Base-by-base conservation (phyloP, 2,797 vertebrate genomes). In the Scleropages formosus region DNA sequence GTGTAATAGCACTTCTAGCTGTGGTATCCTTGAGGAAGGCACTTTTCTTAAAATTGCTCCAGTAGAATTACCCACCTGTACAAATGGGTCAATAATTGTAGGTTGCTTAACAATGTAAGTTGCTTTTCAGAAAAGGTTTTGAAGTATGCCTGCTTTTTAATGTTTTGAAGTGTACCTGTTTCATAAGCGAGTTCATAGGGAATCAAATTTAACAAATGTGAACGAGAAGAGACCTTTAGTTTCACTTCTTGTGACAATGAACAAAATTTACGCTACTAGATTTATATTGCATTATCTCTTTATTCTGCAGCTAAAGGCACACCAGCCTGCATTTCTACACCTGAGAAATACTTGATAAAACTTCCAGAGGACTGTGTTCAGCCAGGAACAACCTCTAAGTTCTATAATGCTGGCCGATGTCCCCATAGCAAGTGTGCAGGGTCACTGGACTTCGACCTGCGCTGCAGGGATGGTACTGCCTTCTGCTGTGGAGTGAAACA, bases 381-480 rank as follows among this genome's bases (percentile, higher is more conserved):
- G 82, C 88, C 89, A 0, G 90, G 89, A 69, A 85, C 88, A 0
- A 64, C 89, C 73, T 95, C 96, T 71, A 86, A 82, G 72, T 93
- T 92, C 85, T 95, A 95, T 86, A 89, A 98, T 0, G 93, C 95
- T 62, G 95, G 96, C 0, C 92, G 87, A 68, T 98, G 97, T 82
- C 91, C 91, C 0, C 88, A 94, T 44, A 87, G 88, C 73, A 93
- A 84, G 27, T 98, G 97, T 10, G 84, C 92, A 0, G 87, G 94
- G 16, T 82, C 87, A 0, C 31, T 86, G 3, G 87, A 86, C 60
- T 92, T 89, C 0, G 85, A 84, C 10, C 85, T 92, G 16, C 91
- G 89, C 16, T 98, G 97, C 51, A 93, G 85, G 82, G 94, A 93
- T 1, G 77, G 85, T 0, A 26, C 59, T 0, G 82, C 86, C 16